phyloP scores from a whole-genome alignment of 1,140 invertebrate species.

The Heliconius hermathena region DNA sequence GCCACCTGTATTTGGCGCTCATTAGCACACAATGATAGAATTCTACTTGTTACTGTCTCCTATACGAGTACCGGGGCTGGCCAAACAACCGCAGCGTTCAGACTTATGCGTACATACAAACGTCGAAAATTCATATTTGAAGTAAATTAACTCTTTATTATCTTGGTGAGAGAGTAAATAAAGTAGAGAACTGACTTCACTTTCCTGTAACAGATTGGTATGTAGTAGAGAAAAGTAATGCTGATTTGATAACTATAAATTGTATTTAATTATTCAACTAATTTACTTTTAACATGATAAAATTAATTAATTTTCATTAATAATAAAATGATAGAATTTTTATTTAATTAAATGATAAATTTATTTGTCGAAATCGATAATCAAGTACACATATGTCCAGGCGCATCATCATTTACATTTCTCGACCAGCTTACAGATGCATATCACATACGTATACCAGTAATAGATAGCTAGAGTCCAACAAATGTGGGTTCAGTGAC shows the following conservation, averaged over 20 bases:
- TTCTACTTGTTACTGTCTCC: constrained; percentile 27
- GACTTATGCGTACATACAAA: not conserved
- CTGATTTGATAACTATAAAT: too few relatives aligned
- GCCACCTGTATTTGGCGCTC: constrained; percentile 63
- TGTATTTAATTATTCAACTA: too few relatives aligned
- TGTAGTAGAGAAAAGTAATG: too few relatives aligned
- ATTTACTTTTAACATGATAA: not conserved
- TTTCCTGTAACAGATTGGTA: not conserved
- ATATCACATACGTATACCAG: not conserved
- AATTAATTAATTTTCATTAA: not conserved
- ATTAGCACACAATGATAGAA: constrained; percentile 77
- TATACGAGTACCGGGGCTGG: not conserved
- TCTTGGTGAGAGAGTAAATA: not conserved
- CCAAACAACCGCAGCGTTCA: not conserved
- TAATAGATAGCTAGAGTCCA: not conserved
- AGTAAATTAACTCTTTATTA: not conserved
- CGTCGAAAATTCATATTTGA: constrained; percentile 24
- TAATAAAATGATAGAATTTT: too few relatives aligned
- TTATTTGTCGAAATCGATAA: not conserved
- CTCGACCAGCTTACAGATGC: not conserved
- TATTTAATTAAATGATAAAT: too few relatives aligned
- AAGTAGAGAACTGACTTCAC: not conserved
- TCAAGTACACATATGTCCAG: not conserved
- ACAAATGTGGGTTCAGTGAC: not conserved
- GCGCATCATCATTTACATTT: not conserved